phyloP scores from a whole-genome alignment of 2,113 vertebrate species.

The Xenotilapia caudafasciata region DNA sequence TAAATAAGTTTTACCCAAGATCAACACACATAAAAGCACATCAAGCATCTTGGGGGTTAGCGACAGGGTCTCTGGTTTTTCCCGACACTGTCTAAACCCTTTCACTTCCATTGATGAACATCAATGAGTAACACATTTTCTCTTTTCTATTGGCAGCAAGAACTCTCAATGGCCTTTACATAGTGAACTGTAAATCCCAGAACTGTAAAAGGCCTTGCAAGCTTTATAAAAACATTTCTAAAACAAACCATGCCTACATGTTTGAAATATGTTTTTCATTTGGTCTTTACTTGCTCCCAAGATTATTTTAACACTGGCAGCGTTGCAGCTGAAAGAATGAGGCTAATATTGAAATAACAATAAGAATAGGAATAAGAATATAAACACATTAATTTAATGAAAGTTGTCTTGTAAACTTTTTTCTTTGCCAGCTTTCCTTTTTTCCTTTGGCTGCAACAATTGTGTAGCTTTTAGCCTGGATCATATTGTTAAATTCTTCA shows the following conservation, averaged over 20 bases:
- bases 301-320: background rate
- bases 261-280: background rate
- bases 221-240: background rate
- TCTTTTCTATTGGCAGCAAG: background rate
- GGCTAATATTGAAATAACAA: background rate
- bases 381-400: background rate
- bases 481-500: background rate
- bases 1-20: background rate
- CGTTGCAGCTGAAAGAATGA: background rate
- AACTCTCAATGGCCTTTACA: background rate
- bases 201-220: background rate
- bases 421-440: background rate
- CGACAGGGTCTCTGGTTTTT: background rate
- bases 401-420: background rate
- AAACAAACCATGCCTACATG: background rate
- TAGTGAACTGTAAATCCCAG: background rate
- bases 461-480: background rate
- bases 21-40: background rate
- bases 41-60: background rate
- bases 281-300: background rate
- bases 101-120: background rate
- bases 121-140: background rate
- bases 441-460: background rate
- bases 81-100: background rate
- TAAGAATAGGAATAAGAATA: background rate